Evolutionary conservation across 2,797 vertebrate genomes (phyloP).

Genomic region (Oceanodroma leucorhoa): DNA sequence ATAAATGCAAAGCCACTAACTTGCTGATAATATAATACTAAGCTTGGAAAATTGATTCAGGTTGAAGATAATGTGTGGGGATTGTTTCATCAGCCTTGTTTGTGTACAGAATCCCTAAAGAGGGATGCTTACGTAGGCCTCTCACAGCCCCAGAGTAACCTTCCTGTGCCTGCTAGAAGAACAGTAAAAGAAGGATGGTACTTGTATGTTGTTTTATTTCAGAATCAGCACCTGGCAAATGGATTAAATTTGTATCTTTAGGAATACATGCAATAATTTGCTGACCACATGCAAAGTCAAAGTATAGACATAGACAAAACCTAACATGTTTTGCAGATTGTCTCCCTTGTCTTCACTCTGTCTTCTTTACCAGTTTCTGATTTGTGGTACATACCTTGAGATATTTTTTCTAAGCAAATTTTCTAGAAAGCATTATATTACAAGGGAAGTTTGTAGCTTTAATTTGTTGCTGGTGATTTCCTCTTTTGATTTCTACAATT

Average conservation of each 20-base stretch:
- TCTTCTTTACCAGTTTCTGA: background rate
- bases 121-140: fast-evolving
- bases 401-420: background rate
- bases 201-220: background rate
- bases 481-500: background rate
- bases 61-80: background rate
- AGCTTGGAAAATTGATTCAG: background rate
- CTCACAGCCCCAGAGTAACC: background rate
- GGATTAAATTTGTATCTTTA: background rate
- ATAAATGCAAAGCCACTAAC: background rate
- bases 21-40: background rate
- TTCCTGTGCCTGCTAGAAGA: background rate
- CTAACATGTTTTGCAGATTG: background rate
- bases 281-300: background rate
- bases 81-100: background rate
- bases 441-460: background rate
- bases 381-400: background rate
- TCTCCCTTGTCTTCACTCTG: background rate
- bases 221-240: background rate
- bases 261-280: background rate
- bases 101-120: background rate
- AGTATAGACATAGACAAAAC: background rate
- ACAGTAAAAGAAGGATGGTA: background rate
- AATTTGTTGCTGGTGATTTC: background rate
- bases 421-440: background rate